Evolutionary conservation across 2,797 vertebrate species (phyloP).

Genomic region (Acanthurus lineatus): DNA sequence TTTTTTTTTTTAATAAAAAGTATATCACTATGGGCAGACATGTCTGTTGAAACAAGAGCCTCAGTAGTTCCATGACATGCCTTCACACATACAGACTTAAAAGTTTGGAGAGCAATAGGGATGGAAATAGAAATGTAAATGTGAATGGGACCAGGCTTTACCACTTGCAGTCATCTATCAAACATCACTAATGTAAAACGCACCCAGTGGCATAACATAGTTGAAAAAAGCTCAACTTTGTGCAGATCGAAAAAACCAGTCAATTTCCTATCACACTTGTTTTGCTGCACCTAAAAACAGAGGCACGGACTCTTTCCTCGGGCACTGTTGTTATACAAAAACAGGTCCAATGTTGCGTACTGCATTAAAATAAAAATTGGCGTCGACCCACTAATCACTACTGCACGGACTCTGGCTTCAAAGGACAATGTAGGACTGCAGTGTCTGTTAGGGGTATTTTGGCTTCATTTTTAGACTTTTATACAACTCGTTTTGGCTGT

Average conservation of each 20-base stretch:
- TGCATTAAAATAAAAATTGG: too few relatives aligned
- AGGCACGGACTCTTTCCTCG: background rate
- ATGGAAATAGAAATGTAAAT: background rate
- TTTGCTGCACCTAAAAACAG: background rate
- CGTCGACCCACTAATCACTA: too few relatives aligned
- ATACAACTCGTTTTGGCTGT: too few relatives aligned
- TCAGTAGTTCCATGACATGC: background rate
- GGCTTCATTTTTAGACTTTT: too few relatives aligned
- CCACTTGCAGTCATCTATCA: background rate
- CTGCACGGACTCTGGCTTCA: too few relatives aligned
- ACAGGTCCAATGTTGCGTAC: background rate
- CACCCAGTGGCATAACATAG: background rate
- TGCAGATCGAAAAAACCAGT: background rate
- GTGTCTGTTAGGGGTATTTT: too few relatives aligned
- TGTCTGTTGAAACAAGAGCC: slow-evolving; percentile 5
- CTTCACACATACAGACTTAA: background rate
- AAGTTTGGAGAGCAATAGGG: background rate
- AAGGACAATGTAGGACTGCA: too few relatives aligned
- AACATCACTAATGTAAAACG: background rate
- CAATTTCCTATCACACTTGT: background rate
- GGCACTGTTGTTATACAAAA: background rate
- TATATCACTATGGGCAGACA: background rate
- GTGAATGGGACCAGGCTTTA: background rate
- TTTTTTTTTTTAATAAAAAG: background rate
- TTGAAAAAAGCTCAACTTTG: background rate